Base-by-base conservation (phyloP, 2,113 vertebrate genomes). In the Pollachius pollachius region DNA sequence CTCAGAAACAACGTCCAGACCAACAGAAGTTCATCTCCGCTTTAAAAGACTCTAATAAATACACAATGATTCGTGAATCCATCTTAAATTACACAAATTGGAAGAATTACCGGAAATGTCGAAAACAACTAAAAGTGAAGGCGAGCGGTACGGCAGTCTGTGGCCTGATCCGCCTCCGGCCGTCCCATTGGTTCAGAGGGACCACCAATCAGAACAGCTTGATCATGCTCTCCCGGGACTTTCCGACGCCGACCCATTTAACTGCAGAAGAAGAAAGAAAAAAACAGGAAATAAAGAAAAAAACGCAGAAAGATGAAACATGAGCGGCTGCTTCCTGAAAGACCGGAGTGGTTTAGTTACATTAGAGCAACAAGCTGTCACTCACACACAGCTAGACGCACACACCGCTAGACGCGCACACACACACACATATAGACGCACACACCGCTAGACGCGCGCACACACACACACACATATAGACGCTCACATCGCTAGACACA, bases 241-340 rank as follows among this genome's bases (percentile, higher is more conserved):
- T 93, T 61, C 92, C 92, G 21, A 93, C 91, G 71, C 92, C 92
- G 1, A 93, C 90, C 92, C 92, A 93, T 83, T 93, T 93, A 73
- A 93, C 92, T 93, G 81, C 66, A 91, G 88, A 18, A n/a, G 74
- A 37, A 19, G 4, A 57, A 70, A 17, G 37, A 19, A 4, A 61
- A 79, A 12, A 21, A 63, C 34, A 16, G 15, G 12, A 25, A 30
- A 63, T 25, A 21, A 23, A 13, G 1, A 17, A 27, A 25, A 25
- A 21, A 62, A 9, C 41, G 41, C 41, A 48, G 41, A 48, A 48
- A 5, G 41, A 48, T 48, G 54, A 57, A 57, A 57, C 54, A 57
- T n/a, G 54, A 57, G 15, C 54, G 17, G 15, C 54, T 13, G n/a
- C n/a, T n/a, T 57, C 54, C 54, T 57, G 54, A 57, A 57, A 57